Base-by-base conservation (phyloP, 2,888 invertebrate genomes). In the Tethea ocularis region DNA sequence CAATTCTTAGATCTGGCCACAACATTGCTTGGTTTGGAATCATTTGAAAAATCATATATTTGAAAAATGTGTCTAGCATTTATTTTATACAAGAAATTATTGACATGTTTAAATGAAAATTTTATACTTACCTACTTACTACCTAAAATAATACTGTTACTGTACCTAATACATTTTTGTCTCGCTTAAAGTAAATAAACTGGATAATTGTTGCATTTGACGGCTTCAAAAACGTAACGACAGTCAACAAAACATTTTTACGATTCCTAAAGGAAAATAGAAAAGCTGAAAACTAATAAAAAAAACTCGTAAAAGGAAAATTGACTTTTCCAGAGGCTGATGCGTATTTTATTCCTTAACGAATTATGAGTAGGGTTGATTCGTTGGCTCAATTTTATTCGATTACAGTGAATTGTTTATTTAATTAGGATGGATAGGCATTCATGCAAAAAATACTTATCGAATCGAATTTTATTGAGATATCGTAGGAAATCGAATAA, bases 201-300 rank as follows among this genome's bases (percentile, higher is more conserved):
- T 66, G 66, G 52, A 69, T 68, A 68, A 72, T 69, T 67, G 60
- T 22, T 51, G 58, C 53, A 23, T 23, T 54, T 22, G 22, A 54
- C 36, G 61, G 58, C 61, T 63, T 67, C 64, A 69, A 69, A 71
- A 69, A 67, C 58, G 53, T 53, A 64, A 68, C 60, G 68, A 67
- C 63, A 61, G 61, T 62, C 66, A 65, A 65, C 67, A 69, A 71
- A 71, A 72, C 66, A 67, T 72, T 72, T n/a, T 46, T 72, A 72
- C 67, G 66, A 71, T 63, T 65, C 63, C 60, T 55, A 59, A 63
- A 66, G 59, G 46, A 20, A 33, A 10, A 41, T 54, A 58, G 54
- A 46, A 56, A 65, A 61, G 66, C 63, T 69, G 60, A 62, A 62
- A 64, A 67, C 72, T 72, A 67, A 68, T 72, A 72, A 72, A 71